Percentiles rank a stretch among this genome's conserved stretches.
These are phyloP conservation scores for Mesoligia furuncula DNA, from an alignment of 2,888 invertebrate species.

Conservation along the genomic window DNA sequence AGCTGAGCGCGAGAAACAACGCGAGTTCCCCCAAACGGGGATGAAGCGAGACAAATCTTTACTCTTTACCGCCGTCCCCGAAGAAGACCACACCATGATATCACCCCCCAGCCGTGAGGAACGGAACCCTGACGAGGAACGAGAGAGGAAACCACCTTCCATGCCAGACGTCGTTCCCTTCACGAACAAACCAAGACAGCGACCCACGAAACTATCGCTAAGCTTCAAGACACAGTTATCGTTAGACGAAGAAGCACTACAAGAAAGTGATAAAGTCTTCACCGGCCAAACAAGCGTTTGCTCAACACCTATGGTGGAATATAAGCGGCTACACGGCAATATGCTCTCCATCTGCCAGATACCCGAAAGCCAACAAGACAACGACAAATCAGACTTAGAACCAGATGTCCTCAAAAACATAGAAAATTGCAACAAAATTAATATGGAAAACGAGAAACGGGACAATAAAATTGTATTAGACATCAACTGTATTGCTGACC, in stretches of 20 bases:
- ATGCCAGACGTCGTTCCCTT: constrained; percentile 89
- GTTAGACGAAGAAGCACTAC: constrained; percentile 89
- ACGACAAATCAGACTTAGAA: constrained; percentile 75
- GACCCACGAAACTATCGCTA: constrained; percentile 91
- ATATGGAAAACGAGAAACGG: constrained; percentile 80
- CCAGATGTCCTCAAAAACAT: constrained; percentile 85
- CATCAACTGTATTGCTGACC: constrained; percentile 86
- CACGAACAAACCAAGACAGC: constrained; percentile 85
- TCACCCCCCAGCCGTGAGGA: constrained; percentile 84
- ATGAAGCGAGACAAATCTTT: constrained; percentile 95
- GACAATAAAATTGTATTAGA: constrained; percentile 83
- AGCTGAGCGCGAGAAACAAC: constrained; percentile 85
- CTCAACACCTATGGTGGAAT: constrained; percentile 95
- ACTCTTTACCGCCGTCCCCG: constrained; percentile 95
- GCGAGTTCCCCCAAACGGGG: constrained; percentile 87
- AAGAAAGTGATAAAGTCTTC: constrained; percentile 90
- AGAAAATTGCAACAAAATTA: constrained; percentile 79
- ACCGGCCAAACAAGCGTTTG: constrained; percentile 94
- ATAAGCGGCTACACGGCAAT: constrained; percentile 93
- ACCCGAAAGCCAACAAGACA: constrained; percentile 89
- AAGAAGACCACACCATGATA: constrained; percentile 92
- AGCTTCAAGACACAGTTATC: constrained; percentile 90
- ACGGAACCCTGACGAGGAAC: constrained; percentile 66
- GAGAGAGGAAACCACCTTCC: constrained; percentile 76
- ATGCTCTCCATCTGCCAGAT: constrained; percentile 94